A percentile compares a stretch with the other conserved stretches of the same genome.
These are phyloP conservation scores for Thyatira batis DNA, from an alignment of 2,888 invertebrate genomes.

Conservation along the genomic window DNA sequence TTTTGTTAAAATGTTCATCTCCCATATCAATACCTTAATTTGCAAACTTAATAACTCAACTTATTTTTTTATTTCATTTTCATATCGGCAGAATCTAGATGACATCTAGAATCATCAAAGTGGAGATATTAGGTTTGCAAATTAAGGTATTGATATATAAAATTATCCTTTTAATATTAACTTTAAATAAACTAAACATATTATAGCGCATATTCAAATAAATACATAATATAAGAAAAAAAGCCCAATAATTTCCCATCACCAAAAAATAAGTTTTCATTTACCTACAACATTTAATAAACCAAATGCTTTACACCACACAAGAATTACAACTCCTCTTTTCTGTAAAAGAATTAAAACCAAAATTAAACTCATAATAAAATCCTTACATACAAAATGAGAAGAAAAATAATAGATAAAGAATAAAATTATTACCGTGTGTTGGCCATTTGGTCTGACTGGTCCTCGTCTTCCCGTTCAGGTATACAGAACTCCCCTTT, in stretches of 20 bases:
- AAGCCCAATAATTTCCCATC: constrained; percentile 31
- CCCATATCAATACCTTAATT: too few relatives aligned
- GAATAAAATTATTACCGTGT: constrained; percentile 53
- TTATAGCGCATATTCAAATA: too few relatives aligned
- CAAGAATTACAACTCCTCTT: constrained; percentile 67
- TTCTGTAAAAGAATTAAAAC: constrained; percentile 62
- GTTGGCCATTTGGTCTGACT: constrained; percentile 53
- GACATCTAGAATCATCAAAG: too few relatives aligned
- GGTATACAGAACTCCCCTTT: constrained; percentile 90
- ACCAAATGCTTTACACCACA: constrained; percentile 50
- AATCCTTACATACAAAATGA: constrained; percentile 15
- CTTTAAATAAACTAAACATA: too few relatives aligned
- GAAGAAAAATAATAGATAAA: constrained; percentile 2
- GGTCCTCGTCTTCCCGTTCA: constrained; percentile 74
- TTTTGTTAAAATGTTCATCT: neutral
- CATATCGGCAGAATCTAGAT: too few relatives aligned
- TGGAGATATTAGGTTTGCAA: too few relatives aligned
- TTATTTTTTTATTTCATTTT: too few relatives aligned
- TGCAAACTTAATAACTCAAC: too few relatives aligned
- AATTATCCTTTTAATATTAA: too few relatives aligned
- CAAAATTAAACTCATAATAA: constrained; percentile 15
- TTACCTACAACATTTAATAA: constrained; percentile 33
- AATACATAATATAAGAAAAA: constrained; percentile 1
- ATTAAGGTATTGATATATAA: too few relatives aligned
- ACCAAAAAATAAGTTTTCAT: constrained; percentile 38